A percentile compares a stretch with the other conserved stretches of the same genome.
Evolutionary conservation across 2,888 invertebrate species (phyloP).

Genomic region (Rhogogaster chlorosoma): DNA sequence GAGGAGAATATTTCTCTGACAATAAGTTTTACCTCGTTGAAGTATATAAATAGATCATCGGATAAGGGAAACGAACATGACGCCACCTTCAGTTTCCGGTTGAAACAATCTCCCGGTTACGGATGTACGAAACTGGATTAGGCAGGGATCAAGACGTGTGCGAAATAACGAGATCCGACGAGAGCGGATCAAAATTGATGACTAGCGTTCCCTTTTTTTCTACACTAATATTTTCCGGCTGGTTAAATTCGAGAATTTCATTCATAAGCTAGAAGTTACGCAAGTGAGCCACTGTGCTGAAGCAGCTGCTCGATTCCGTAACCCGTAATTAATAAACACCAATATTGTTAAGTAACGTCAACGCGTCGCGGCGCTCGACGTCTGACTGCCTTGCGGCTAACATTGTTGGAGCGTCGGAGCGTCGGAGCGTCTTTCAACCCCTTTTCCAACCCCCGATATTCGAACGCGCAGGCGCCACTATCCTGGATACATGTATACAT

Average conservation of each 20-base stretch:
- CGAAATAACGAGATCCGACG: not conserved
- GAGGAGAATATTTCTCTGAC: not conserved
- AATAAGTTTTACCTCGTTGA: not conserved
- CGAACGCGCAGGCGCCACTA: slow-evolving; percentile 31
- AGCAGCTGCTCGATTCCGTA: slow-evolving; percentile 53
- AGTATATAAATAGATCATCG: not conserved
- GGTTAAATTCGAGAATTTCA: slow-evolving; percentile 47
- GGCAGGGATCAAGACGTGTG: not conserved
- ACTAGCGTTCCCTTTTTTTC: not conserved
- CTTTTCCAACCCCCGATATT: slow-evolving; percentile 27
- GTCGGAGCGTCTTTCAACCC: slow-evolving; percentile 30
- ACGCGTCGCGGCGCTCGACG: slow-evolving; percentile 76
- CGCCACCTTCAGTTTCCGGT: not conserved
- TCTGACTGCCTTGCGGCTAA: slow-evolving; percentile 71
- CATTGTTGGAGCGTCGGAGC: slow-evolving; percentile 42
- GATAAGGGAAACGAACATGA: not conserved
- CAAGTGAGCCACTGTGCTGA: not conserved
- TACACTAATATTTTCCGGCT: not conserved
- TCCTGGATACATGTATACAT: not conserved
- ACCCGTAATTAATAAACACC: slow-evolving; percentile 59
- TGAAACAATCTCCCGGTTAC: not conserved
- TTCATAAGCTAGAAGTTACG: slow-evolving; percentile 48
- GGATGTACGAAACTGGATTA: not conserved
- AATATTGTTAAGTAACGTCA: slow-evolving; percentile 71
- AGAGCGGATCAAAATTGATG: not conserved